Conservation (phyloP, 2,888 invertebrate genomes). For the Xylota sylvarum region DNA sequence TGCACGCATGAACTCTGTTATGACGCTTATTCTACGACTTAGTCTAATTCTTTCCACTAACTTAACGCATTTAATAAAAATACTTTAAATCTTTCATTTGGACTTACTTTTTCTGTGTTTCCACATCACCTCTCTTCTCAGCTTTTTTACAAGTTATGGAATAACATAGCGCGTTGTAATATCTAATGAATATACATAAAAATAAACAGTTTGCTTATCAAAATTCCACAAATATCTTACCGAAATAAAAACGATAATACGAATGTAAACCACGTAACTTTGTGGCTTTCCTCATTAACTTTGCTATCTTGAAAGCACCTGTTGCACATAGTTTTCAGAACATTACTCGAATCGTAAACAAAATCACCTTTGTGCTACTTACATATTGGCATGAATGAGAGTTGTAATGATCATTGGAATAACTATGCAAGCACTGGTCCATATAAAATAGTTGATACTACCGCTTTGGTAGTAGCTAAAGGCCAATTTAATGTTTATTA, state of each 20-base stretch:
- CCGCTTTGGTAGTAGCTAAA: slow-evolving; percentile 79
- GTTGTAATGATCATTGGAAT: slow-evolving; percentile 81
- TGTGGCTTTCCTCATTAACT: slow-evolving; percentile 74
- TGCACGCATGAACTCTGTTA: no score
- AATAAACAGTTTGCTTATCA: neutral
- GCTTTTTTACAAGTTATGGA: slow-evolving; percentile 80
- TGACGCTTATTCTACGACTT: no score
- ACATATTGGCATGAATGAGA: slow-evolving; percentile 81
- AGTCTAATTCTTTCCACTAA: no score
- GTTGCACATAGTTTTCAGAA: slow-evolving; percentile 8
- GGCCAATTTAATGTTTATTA: slow-evolving; percentile 80
- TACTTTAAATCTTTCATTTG: neutral
- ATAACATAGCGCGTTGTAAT: slow-evolving; percentile 80
- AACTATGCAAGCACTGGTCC: slow-evolving; percentile 81
- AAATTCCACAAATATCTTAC: slow-evolving; percentile 65
- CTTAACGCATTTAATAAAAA: no score
- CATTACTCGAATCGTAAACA: neutral
- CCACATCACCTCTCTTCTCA: slow-evolving; percentile 78
- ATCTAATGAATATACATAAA: slow-evolving; percentile 64
- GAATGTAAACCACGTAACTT: slow-evolving; percentile 79
- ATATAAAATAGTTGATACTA: slow-evolving; percentile 80
- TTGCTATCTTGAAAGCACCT: slow-evolving; percentile 81
- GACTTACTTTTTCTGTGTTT: slow-evolving; percentile 79
- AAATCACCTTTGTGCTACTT: slow-evolving; percentile 67
- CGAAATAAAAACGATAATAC: slow-evolving; percentile 81